A percentile compares a stretch with the other conserved stretches of the same genome.
Conservation (phyloP, 2,113 vertebrate genomes). For the Proterorhinus semilunaris region DNA sequence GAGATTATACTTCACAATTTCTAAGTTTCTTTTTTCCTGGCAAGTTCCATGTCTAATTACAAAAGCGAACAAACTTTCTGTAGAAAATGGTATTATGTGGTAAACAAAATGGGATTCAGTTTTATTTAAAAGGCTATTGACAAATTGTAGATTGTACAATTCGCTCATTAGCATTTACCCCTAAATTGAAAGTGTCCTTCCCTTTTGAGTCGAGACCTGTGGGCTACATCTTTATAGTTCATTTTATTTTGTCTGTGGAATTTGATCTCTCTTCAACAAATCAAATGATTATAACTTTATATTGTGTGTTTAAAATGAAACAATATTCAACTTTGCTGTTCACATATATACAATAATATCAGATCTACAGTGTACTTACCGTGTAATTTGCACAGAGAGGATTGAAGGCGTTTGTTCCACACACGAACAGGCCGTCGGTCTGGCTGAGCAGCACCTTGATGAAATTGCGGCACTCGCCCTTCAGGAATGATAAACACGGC, state of each 20-base stretch:
- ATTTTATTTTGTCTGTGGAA: too few species aligned
- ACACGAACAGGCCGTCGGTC: slow-evolving; percentile 88
- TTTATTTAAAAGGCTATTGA: too few species aligned
- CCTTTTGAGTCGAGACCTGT: neutral
- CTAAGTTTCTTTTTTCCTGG: neutral
- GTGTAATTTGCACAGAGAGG: slow-evolving; percentile 95
- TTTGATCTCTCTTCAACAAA: too few species aligned
- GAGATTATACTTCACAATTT: neutral
- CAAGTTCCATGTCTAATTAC: too few species aligned
- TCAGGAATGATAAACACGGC: slow-evolving; percentile 17
- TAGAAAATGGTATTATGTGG: too few species aligned
- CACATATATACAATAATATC: neutral
- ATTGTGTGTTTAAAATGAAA: neutral
- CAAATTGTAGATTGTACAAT: too few species aligned
- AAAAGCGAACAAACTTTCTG: too few species aligned
- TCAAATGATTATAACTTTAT: neutral
- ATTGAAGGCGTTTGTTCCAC: slow-evolving; percentile 97
- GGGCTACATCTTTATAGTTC: too few species aligned
- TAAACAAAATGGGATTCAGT: too few species aligned
- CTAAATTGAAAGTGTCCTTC: neutral
- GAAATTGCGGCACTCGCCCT: slow-evolving; percentile 97
- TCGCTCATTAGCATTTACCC: too few species aligned
- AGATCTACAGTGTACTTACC: slow-evolving; percentile 76
- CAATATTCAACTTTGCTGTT: neutral
- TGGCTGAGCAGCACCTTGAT: slow-evolving; percentile 91